These are phyloP conservation scores for Corynorhinus townsendii DNA, from an alignment of 2,113 vertebrate species.

Conservation along the genomic window DNA sequence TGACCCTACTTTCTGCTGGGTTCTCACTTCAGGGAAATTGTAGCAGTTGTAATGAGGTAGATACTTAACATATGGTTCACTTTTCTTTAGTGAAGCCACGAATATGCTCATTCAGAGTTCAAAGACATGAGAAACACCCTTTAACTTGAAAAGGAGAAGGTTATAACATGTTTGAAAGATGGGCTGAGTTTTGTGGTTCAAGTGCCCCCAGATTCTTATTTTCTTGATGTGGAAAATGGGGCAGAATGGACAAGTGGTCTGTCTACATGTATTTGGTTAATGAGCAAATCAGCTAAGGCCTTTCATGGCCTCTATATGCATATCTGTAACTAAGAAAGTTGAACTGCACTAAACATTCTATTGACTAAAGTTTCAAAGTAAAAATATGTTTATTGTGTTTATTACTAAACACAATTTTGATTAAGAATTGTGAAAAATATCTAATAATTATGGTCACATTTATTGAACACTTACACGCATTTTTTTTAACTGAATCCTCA, in stretches of 20 bases:
- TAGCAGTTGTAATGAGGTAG: background rate
- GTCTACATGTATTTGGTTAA: background rate
- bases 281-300: background rate
- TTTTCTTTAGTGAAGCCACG: background rate
- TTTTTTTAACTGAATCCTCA: conserved; percentile 22
- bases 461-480: background rate
- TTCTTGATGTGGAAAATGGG: background rate
- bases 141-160: background rate
- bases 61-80: background rate
- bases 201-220: background rate
- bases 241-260: too few species aligned
- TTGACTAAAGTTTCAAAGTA: background rate
- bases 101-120: background rate
- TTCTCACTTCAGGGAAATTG: background rate
- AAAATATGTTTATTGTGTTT: background rate
- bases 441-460: background rate
- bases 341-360: background rate
- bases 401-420: background rate
- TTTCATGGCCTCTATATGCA: background rate
- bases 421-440: background rate
- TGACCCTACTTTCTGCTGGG: background rate
- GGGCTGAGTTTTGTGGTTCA: background rate
- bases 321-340: background rate
- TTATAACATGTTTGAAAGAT: background rate
- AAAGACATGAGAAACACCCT: background rate